These are phyloP conservation scores for Lichenostomus cassidix DNA, from an alignment of 2,113 vertebrate species.

Conservation along the genomic window DNA sequence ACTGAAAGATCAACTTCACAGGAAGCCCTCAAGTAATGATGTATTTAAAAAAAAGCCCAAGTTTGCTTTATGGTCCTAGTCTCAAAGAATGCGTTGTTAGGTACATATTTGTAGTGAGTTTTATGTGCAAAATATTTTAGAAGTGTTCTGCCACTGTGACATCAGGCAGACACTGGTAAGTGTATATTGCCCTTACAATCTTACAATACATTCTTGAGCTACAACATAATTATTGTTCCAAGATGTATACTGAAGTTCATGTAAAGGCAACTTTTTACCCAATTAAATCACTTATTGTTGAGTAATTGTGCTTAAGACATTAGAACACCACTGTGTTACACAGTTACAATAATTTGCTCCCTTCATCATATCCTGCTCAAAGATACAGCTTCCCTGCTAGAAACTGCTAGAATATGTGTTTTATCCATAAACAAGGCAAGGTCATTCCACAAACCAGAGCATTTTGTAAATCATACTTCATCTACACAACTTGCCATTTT, in stretches of 20 bases:
- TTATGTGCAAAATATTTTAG: neutral
- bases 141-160: neutral
- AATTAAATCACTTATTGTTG: neutral
- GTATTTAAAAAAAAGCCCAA: neutral
- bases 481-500: neutral
- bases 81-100: neutral
- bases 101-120: neutral
- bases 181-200: neutral
- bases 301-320: neutral
- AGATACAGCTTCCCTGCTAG: neutral
- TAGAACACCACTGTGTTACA: neutral
- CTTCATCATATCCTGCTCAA: neutral
- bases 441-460: neutral
- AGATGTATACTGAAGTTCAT: neutral
- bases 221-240: neutral
- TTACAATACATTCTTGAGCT: neutral
- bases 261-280: neutral
- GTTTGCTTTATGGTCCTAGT: neutral
- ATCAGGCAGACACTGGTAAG: neutral
- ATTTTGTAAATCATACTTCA: neutral
- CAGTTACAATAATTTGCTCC: neutral
- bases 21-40: slow-evolving; percentile 6
- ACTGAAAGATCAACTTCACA: slow-evolving; percentile 37
- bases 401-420: neutral
- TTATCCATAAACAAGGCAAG: neutral